Evolutionary conservation across 1,140 invertebrate species (phyloP), one percentile per base, ranked within the genome.

Genomic region (Melipona quadrifasciata): DNA sequence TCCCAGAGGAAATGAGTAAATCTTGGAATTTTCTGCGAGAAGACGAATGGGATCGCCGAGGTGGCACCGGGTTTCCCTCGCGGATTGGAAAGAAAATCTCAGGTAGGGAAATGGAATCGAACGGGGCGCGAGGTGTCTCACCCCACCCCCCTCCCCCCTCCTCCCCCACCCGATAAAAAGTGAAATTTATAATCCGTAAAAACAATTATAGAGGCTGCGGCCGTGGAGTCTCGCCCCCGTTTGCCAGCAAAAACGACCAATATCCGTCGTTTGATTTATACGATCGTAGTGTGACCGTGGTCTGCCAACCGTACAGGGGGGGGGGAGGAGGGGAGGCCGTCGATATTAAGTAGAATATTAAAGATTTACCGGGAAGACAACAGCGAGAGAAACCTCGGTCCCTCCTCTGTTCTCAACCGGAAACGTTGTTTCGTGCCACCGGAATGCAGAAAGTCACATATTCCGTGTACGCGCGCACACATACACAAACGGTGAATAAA

Each of bases 181-280:
- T 71, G 84, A 93, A 92, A 93, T 93, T 93, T 93, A 93, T 93
- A 93, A 92, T 93, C 92, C 91, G 90, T 91, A 92, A 93, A 93
- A 93, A 93, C 92, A 93, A 93, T 93, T 93, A 93, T 92, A 86
- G 89, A 84, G 75, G 84, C 70, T 78, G 78, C 76, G 83, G 80
- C 74, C 68, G 72, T 78, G 82, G 55, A 61, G 84, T 81, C 83
- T 88, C 88, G 80, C 65, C 83, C 82, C 70, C 73, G 39, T 47
- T 61, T 67, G 65, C 76, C 73, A 75, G 87, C 90, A 93, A 93
- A 92, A 92, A 90, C 90, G 91, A 87, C 90, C 91, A 92, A 93
- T 93, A 93, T 92, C 90, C 90, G 75, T 79, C 82, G 81, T 92
- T 91, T 91, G 92, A 92, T 93, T 92, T 92, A 92, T 92, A 90